Evolutionary conservation across 2,113 vertebrate genomes (phyloP), one percentile per base, ranked within the genome.

Genomic region (Thunnus maccoyii): DNA sequence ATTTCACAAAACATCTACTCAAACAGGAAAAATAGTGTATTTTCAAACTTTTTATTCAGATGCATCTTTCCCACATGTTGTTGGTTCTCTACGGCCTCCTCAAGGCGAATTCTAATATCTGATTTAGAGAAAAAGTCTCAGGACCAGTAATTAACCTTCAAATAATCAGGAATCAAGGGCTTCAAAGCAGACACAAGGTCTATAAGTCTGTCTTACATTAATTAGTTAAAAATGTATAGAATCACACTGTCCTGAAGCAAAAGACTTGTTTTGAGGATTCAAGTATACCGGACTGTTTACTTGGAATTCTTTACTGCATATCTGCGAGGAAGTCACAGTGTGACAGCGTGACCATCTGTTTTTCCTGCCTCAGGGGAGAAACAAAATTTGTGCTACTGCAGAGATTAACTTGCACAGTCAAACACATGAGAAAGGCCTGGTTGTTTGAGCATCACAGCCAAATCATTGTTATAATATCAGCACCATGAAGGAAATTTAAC

Each of bases 291-390:
- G 3, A n/a, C 3, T 3, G n/a, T 58, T 18, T 1, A 55, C 25
- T 1, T 46, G 22, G 41, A n/a, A 30, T 17, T 71, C 76, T 72
- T 11, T 10, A 44, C 22, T 25, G 58, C 6, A 11, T 86, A 55
- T 60, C 50, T 62, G 16, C 6, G 47, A 52, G 8, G 41, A 73
- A 74, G 72, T 78, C 71, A 58, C 72, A 72, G 63, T 20, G 13
- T 71, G 78, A 68, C 61, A 68, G 73, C 56, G 3, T 80, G 84
- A 89, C 82, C 86, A 82, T 92, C 83, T 91, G 79, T 75, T 77
- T 88, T 61, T 44, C 18, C 10, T 6, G 70, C 72, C 77, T 80
- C 0, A 2, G 1, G 76, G 66, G 54, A 77, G 54, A 79, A 80
- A 58, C n/a, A 61, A 56, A 80, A 62, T 68, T 11, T 27, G 30